Evolutionary conservation across 2,113 vertebrate genomes (phyloP).

Genomic region (Melanostigma gelatinosum): DNA sequence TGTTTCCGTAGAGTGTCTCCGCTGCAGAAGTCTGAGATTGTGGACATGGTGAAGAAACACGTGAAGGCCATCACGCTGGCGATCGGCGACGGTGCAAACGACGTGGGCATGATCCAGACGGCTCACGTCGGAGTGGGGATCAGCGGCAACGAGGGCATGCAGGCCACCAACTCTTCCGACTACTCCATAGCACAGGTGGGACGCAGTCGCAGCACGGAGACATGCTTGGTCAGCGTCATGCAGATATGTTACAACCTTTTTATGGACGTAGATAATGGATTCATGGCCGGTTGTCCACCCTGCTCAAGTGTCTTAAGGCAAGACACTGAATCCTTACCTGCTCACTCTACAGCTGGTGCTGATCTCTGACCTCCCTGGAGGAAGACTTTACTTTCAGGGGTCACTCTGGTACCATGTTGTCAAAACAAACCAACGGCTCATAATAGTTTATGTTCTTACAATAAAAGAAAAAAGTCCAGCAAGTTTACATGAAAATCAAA

Average conservation of each 20-base stretch:
- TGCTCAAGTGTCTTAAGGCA: slow-evolving; percentile 20
- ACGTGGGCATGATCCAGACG: slow-evolving; percentile 99
- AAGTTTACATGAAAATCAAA: background rate
- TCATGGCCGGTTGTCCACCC: background rate
- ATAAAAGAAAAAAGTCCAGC: background rate
- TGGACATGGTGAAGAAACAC: slow-evolving; percentile 98
- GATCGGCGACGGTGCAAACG: slow-evolving; percentile 97
- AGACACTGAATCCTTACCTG: slow-evolving; percentile 28
- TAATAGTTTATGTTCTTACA: background rate
- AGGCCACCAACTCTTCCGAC: slow-evolving; percentile 97
- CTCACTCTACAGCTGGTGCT: slow-evolving; percentile 6
- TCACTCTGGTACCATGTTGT: slow-evolving; percentile 42
- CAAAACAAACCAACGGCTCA: background rate
- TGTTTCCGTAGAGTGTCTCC: slow-evolving; percentile 91
- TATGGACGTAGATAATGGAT: slow-evolving; percentile 8
- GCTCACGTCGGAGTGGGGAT: slow-evolving; percentile 98
- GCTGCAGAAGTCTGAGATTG: slow-evolving; percentile 98
- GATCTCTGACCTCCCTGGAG: slow-evolving; percentile 56
- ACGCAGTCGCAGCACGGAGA: background rate
- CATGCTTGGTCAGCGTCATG: background rate
- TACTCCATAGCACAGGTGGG: slow-evolving; percentile 98
- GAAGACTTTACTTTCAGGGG: slow-evolving; percentile 18
- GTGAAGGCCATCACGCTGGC: slow-evolving; percentile 98
- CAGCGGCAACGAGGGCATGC: slow-evolving; percentile 99
- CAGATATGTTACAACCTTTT: slow-evolving; percentile 17